Base-by-base conservation (phyloP, 2,888 invertebrate genomes). In the Lepidochrysops patricia region DNA sequence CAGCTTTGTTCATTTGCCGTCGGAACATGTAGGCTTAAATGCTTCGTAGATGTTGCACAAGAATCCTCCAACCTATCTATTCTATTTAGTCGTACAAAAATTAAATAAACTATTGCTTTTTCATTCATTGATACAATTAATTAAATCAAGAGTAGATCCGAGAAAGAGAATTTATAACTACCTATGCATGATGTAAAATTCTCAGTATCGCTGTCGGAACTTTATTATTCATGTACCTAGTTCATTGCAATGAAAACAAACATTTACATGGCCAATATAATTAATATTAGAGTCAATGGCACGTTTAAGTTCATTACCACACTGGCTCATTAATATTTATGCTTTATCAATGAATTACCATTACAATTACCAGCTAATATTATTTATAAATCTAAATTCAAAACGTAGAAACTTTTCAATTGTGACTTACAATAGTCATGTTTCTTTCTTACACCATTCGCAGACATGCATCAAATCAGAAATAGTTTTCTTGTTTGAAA, bases 251-350 rank as follows among this genome's bases (percentile, higher is more conserved):
- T 50, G 25, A 26, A 26, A 49, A 50, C n/a, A n/a, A 13, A n/a
- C 26, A 50, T 26, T 26, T 7, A 27, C 26, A 26, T 50, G 26
- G 27, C 50, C 6, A 27, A 50, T 27, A n/a, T 50, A 50, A 15
- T 50, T 50, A 7, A 50, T 50, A 50, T 50, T 43, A 23, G 7
- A 52, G 52, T 52, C 52, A 25, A 15, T 52, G 27, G 4, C 27
- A 52, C n/a, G 13, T 26, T 15, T 27, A 15, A 27, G 52, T 52
- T 52, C 52, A 52, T 52, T 52, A 52, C 27, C 52, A 52, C 52
- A 27, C 15, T 15, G 52, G 52, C 26, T 27, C 15, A 13, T 52
- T 26, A 4, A 27, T 52, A 13, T 50, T 26, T 50, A 26, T 26
- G 7, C 15, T 37, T 35, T 19, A 19, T 15, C n/a, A 7, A 6